Percentiles rank a stretch among this genome's conserved stretches.
Evolutionary conservation across 1,140 invertebrate genomes (phyloP).

Genomic region (Tetramorium parvispinum): DNA sequence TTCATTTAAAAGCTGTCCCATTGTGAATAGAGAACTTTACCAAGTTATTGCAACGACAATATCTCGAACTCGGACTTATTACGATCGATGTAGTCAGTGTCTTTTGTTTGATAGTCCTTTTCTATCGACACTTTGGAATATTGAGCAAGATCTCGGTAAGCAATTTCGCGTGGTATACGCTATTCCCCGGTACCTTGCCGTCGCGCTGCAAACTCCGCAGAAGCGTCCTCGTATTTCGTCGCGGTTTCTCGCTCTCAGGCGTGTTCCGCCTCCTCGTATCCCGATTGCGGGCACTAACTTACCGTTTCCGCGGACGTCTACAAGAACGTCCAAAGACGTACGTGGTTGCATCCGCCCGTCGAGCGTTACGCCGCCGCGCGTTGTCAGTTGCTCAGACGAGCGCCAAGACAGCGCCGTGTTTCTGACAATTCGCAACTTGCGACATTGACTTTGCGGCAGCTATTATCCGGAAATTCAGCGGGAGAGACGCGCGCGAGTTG

Average conservation of each 20-base stretch:
- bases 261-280: neutral
- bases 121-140: neutral
- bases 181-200: neutral
- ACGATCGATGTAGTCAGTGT: neutral
- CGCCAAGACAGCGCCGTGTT: neutral
- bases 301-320: conserved; percentile 25
- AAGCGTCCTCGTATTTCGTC: conserved; percentile 6
- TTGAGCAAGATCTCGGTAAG: neutral
- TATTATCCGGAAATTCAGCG: conserved; percentile 60
- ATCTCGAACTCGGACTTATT: neutral
- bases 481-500: neutral
- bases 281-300: conserved; percentile 16
- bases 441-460: conserved; percentile 24
- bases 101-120: neutral
- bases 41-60: neutral
- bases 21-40: neutral
- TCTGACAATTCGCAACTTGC: conserved; percentile 29
- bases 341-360: neutral
- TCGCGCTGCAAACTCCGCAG: neutral
- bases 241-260: conserved; percentile 32
- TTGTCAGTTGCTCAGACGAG: conserved; percentile 10
- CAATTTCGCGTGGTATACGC: conserved; percentile 1
- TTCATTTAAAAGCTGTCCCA: conserved; percentile 17
- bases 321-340: conserved; percentile 10
- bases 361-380: conserved; percentile 7